Conservation (phyloP, 2,888 invertebrate genomes). For the Galeruca laticollis region DNA sequence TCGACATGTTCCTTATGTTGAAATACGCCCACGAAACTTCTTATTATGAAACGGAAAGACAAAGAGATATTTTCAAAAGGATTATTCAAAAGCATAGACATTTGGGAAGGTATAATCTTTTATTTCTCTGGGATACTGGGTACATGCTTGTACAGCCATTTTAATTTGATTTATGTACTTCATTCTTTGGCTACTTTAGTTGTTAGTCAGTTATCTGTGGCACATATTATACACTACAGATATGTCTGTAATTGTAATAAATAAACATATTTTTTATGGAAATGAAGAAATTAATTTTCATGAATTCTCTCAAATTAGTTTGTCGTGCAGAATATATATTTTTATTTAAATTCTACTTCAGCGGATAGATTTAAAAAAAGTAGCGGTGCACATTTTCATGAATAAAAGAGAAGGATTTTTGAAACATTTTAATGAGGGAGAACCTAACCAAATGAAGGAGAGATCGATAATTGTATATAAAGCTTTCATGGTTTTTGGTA, state of each 20-base stretch:
- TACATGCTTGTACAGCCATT: background rate
- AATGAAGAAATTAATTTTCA: too few species aligned
- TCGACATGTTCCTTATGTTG: constrained; percentile 4
- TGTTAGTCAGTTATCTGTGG: too few species aligned
- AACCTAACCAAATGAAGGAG: background rate
- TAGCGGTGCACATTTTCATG: constrained; percentile 17
- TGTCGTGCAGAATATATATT: constrained; percentile 17
- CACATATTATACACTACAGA: background rate
- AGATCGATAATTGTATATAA: background rate
- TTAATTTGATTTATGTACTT: background rate
- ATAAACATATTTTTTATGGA: too few species aligned
- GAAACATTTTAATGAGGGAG: constrained; percentile 1
- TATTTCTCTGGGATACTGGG: too few species aligned
- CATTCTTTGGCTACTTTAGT: too few species aligned
- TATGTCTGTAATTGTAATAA: background rate
- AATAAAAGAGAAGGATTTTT: constrained; percentile 20
- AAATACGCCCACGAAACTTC: background rate
- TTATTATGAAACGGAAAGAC: background rate
- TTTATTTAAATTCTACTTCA: constrained; percentile 3
- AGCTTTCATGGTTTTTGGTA: background rate
- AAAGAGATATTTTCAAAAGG: background rate
- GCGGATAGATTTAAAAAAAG: constrained; percentile 21
- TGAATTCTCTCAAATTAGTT: constrained; percentile 28
- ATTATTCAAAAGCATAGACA: background rate
- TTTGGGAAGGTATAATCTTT: too few species aligned